Evolutionary conservation across 2,888 invertebrate species (phyloP).

Genomic region (Drosophila melanosoma): DNA sequence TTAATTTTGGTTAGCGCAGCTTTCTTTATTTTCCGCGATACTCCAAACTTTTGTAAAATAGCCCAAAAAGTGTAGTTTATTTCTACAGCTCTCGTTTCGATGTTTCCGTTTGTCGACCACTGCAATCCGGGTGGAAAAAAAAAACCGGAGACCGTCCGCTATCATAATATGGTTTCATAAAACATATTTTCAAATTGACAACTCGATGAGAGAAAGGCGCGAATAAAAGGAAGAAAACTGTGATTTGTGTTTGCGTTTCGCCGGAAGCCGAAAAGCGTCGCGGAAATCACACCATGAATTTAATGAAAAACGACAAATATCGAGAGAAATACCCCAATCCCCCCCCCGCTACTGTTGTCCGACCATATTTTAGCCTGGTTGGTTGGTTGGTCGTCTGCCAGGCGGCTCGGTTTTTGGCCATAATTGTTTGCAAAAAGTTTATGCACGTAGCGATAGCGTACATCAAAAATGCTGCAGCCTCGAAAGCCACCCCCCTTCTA

Average conservation of each 20-base stretch:
- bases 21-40: not conserved
- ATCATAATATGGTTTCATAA: constrained; percentile 37
- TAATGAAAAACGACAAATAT: constrained; percentile 76
- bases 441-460: constrained; percentile 79
- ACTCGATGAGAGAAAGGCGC: constrained; percentile 38
- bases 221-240: constrained; percentile 11
- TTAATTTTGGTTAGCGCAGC: not conserved
- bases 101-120: constrained; percentile 11
- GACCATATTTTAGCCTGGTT: constrained; percentile 32
- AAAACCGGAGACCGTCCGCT: constrained; percentile 16
- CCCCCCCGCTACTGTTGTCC: not conserved
- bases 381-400: constrained; percentile 45
- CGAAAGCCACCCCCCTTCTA: not conserved
- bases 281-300: constrained; percentile 79
- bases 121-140: not conserved
- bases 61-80: not conserved
- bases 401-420: constrained; percentile 44
- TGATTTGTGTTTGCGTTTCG: constrained; percentile 62
- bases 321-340: constrained; percentile 30
- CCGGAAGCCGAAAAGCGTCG: constrained; percentile 67
- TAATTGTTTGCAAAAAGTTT: constrained; percentile 81
- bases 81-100: not conserved
- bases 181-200: constrained; percentile 58
- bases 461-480: constrained; percentile 65
- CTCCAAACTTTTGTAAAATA: not conserved